Conservation (phyloP, 2,113 vertebrate species). For the Spermophilus dauricus region DNA sequence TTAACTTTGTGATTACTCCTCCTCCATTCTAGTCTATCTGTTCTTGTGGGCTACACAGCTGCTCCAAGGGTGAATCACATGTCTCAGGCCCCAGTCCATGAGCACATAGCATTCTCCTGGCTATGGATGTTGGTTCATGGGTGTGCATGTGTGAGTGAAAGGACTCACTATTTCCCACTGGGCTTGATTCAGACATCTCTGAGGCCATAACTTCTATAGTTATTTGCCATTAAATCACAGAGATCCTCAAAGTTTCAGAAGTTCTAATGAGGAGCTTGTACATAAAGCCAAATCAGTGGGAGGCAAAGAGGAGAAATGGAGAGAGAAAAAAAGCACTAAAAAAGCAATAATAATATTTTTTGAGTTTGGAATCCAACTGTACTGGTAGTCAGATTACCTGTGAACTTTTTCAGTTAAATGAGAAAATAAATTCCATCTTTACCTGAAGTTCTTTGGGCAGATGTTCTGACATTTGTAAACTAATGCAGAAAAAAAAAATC, state of each 20-base stretch:
- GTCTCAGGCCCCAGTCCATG: neutral
- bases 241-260: neutral
- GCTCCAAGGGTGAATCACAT: neutral
- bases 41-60: neutral
- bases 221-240: neutral
- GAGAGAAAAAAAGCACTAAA: too few relatives aligned
- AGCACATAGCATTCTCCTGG: neutral
- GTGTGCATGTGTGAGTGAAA: too few relatives aligned
- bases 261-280: too few relatives aligned
- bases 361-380: neutral
- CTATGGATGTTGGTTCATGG: neutral
- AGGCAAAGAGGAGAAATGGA: neutral
- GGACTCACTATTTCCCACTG: neutral
- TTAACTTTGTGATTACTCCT: neutral
- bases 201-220: neutral
- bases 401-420: neutral
- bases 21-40: too few relatives aligned
- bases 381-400: neutral
- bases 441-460: neutral
- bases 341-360: neutral
- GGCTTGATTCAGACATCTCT: neutral
- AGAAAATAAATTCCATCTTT: slow-evolving; percentile 32
- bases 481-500: neutral
- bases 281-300: neutral
- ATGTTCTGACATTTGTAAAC: slow-evolving; percentile 46